These are phyloP conservation scores for Pseudorhombus dupliciocellatus DNA, from an alignment of 2,113 vertebrate species.

Conservation along the genomic window DNA sequence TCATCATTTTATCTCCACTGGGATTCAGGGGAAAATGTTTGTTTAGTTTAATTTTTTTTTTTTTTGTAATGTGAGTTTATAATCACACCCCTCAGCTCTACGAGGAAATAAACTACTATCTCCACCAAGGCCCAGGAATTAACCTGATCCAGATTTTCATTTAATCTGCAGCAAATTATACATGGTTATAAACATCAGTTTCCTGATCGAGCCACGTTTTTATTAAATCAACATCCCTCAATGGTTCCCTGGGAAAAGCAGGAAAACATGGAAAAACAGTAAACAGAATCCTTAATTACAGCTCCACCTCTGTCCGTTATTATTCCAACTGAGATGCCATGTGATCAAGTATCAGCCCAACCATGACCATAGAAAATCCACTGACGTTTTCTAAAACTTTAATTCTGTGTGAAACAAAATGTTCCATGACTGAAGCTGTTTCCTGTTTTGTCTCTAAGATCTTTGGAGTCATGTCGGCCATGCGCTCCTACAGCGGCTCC, in stretches of 20 bases:
- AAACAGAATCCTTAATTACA: too few species aligned
- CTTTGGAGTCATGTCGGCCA: slow-evolving; percentile 79
- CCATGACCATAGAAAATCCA: too few species aligned
- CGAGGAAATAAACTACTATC: background rate
- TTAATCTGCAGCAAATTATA: background rate
- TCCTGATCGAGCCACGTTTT: background rate
- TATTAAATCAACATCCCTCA: background rate
- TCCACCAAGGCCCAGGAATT: background rate
- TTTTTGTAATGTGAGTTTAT: background rate
- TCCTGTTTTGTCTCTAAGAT: slow-evolving; percentile 53
- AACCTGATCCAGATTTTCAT: background rate
- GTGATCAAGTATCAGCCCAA: too few species aligned
- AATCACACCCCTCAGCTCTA: background rate
- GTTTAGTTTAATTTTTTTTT: background rate
- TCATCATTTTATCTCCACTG: background rate
- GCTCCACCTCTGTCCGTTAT: too few species aligned
- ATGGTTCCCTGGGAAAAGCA: too few species aligned
- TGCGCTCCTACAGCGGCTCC: slow-evolving; percentile 54
- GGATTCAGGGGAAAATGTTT: background rate
- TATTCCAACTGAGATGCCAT: too few species aligned
- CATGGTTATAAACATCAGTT: background rate
- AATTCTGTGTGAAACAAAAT: too few species aligned
- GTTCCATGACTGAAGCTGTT: background rate
- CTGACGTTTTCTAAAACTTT: too few species aligned
- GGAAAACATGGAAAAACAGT: too few species aligned